Evolutionary conservation across 2,113 vertebrate genomes (phyloP).

Genomic region (Arothron firmamentum): DNA sequence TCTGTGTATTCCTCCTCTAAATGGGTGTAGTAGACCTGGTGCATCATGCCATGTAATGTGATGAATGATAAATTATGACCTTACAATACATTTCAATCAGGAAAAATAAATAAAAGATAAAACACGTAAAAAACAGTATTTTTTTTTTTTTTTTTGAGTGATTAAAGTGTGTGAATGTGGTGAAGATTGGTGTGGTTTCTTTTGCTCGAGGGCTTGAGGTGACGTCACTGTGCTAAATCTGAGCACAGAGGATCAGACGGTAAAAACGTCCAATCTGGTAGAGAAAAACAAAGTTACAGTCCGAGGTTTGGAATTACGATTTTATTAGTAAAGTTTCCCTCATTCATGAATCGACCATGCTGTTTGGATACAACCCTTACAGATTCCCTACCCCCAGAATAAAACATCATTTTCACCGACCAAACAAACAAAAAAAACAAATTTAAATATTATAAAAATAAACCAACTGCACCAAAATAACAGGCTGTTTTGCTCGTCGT

Average conservation of each 20-base stretch:
- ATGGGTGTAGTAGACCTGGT: conserved; percentile 91
- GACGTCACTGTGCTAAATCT: too few species aligned
- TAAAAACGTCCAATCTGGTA: too few species aligned
- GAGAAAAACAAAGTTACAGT: too few species aligned
- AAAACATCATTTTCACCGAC: conserved; percentile 60
- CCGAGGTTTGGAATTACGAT: conserved; percentile 60
- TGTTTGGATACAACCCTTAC: conserved; percentile 39
- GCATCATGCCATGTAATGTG: conserved; percentile 93
- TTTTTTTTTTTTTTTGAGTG: conserved; percentile 1
- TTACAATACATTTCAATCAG: conserved; percentile 91
- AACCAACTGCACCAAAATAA: conserved; percentile 68
- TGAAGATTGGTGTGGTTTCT: not conserved
- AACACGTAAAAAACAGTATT: conserved; percentile 32
- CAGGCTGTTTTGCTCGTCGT: conserved; percentile 55
- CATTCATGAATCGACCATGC: conserved; percentile 45
- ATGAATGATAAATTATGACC: conserved; percentile 86
- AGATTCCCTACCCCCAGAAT: conserved; percentile 43
- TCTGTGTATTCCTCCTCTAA: conserved; percentile 92
- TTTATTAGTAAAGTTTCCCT: conserved; percentile 68
- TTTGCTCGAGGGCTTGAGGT: too few species aligned
- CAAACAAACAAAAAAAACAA: conserved; percentile 55
- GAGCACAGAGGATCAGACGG: too few species aligned
- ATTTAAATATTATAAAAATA: conserved; percentile 80
- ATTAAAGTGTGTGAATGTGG: too few species aligned
- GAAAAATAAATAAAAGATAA: conserved; percentile 73